These are phyloP conservation scores for Rhineura floridana DNA, from an alignment of 2,113 vertebrate genomes.

Conservation along the genomic window DNA sequence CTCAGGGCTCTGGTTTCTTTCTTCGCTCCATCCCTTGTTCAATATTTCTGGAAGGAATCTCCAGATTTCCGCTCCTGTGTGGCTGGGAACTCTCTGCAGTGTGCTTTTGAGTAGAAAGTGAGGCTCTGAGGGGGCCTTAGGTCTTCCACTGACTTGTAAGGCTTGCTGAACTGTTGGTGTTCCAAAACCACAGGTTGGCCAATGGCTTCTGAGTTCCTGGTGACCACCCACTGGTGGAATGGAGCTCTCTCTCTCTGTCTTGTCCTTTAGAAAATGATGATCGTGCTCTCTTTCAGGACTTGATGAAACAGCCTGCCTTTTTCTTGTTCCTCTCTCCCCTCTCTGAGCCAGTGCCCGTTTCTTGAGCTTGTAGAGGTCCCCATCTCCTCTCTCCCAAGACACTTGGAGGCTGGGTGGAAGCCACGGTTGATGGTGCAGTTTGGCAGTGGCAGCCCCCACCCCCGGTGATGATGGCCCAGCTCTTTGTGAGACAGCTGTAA, in stretches of 20 bases:
- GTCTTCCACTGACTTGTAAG: not conserved
- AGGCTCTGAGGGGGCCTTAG: not conserved
- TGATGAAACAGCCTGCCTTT: not conserved
- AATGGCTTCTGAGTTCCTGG: not conserved
- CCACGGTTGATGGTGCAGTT: not conserved
- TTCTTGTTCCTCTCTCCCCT: too few species aligned
- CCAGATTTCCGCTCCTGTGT: too few species aligned
- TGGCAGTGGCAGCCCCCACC: not conserved
- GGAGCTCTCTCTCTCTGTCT: not conserved
- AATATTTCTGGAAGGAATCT: not conserved
- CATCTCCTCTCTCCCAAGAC: not conserved
- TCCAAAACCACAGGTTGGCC: not conserved
- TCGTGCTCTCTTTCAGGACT: not conserved
- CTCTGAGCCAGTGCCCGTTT: not conserved
- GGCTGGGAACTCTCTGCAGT: not conserved
- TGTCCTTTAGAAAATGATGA: not conserved
- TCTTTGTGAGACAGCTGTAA: not conserved
- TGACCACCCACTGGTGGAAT: not conserved
- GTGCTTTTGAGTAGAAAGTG: not conserved
- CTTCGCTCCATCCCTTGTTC: not conserved
- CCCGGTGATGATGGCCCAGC: not conserved
- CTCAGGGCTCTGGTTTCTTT: not conserved
- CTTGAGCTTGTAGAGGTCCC: not conserved
- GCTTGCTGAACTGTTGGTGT: not conserved
- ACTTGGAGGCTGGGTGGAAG: not conserved